These are phyloP conservation scores for Amblyjoppa proteus DNA, from an alignment of 2,888 invertebrate species.

Conservation along the genomic window DNA sequence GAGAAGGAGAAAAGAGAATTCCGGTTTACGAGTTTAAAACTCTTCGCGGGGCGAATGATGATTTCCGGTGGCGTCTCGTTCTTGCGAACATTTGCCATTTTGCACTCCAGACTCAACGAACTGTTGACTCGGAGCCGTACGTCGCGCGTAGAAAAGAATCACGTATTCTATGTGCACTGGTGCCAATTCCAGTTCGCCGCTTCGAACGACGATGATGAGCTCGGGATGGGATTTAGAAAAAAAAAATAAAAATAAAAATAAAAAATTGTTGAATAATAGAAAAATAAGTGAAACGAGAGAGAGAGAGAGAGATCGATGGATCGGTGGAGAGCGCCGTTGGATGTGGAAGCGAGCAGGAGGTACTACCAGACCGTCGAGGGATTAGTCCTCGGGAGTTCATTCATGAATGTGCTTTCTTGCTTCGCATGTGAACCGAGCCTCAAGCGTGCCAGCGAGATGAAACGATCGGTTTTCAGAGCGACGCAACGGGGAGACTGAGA, in stretches of 20 bases:
- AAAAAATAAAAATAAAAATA: slow-evolving; percentile 34
- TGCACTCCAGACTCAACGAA: slow-evolving; percentile 32
- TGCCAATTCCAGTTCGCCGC: slow-evolving; percentile 75
- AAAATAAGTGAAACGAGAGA: slow-evolving; percentile 26
- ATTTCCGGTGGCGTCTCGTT: slow-evolving; percentile 82
- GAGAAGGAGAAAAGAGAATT: slow-evolving; percentile 70
- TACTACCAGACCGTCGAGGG: slow-evolving; percentile 39
- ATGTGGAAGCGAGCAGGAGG: slow-evolving; percentile 49
- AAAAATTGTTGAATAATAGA: slow-evolving; percentile 53
- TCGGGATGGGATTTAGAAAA: slow-evolving; percentile 45
- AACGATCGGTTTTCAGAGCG: slow-evolving; percentile 58
- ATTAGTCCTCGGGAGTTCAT: slow-evolving; percentile 74
- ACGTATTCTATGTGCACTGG: slow-evolving; percentile 78
- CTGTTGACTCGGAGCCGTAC: background rate
- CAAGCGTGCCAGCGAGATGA: slow-evolving; percentile 70
- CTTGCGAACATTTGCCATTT: slow-evolving; percentile 68
- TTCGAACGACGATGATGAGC: slow-evolving; percentile 46
- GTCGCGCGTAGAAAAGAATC: slow-evolving; percentile 74
- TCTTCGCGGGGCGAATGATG: slow-evolving; percentile 76
- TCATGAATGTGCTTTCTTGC: slow-evolving; percentile 79
- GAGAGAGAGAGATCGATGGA: slow-evolving; percentile 13
- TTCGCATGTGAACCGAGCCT: slow-evolving; percentile 59
- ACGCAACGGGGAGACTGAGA: slow-evolving; percentile 29
- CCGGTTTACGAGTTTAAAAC: slow-evolving; percentile 79
- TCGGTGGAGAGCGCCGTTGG: slow-evolving; percentile 47